phyloP scores from a whole-genome alignment of 2,888 invertebrate species.

The Endotricha flammealis region DNA sequence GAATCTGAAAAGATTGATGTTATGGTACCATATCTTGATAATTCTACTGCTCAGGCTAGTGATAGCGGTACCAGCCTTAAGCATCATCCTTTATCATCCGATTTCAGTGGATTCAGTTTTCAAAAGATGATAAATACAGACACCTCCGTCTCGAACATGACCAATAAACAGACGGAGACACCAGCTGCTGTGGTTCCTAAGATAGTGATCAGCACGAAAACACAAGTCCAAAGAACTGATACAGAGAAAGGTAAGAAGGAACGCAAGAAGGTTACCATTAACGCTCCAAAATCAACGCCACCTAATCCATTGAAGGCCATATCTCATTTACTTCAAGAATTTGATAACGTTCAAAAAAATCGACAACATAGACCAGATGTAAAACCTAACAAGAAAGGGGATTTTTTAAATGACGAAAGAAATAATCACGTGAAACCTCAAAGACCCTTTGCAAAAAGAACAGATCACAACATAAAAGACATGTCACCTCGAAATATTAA shows the following conservation, averaged over 20 bases:
- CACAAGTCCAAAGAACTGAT: conserved; percentile 30
- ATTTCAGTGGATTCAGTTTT: conserved; percentile 43
- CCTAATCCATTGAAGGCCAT: conserved; percentile 63
- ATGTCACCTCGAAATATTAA: conserved; percentile 19
- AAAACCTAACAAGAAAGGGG: conserved; percentile 36
- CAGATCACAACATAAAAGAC: too few species aligned
- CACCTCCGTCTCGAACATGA: conserved; percentile 11
- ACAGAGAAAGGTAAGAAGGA: conserved; percentile 35
- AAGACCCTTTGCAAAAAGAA: conserved; percentile 28
- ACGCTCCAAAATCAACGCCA: conserved; percentile 25
- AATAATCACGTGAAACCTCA: conserved; percentile 26
- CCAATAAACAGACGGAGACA: conserved; percentile 23
- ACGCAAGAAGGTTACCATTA: conserved; percentile 26
- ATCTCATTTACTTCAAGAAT: conserved; percentile 57
- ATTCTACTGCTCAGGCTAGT: conserved; percentile 35
- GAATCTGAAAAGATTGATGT: conserved; percentile 17
- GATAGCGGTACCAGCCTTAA: conserved; percentile 59
- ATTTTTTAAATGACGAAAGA: conserved; percentile 30
- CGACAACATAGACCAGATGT: conserved; percentile 36
- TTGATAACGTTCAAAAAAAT: conserved; percentile 55
- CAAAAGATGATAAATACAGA: conserved; percentile 29
- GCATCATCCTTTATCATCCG: conserved; percentile 43
- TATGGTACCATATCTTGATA: conserved; percentile 12
- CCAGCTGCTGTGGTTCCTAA: conserved; percentile 40
- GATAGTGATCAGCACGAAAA: conserved; percentile 52